These are phyloP conservation scores for Eurytoma adleriae DNA, from an alignment of 2,888 invertebrate species.

Conservation along the genomic window DNA sequence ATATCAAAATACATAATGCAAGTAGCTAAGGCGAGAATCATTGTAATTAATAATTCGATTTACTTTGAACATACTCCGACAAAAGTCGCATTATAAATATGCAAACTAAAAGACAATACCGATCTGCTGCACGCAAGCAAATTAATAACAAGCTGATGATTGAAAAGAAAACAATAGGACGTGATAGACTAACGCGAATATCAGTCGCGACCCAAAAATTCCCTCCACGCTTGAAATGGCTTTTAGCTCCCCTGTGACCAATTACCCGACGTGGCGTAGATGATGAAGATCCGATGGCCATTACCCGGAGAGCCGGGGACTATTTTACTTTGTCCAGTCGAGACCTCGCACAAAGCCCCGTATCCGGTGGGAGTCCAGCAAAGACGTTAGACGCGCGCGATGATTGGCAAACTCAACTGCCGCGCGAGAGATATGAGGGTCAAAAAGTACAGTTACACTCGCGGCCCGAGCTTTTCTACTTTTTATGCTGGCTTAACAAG, in stretches of 20 bases:
- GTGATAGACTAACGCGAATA: background rate
- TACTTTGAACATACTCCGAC: too few species aligned
- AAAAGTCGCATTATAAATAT: too few species aligned
- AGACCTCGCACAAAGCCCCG: background rate
- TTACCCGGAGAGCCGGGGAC: background rate
- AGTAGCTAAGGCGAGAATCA: too few species aligned
- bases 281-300: conserved; percentile 35
- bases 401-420: background rate
- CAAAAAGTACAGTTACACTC: conserved; percentile 23
- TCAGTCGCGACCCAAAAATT: conserved; percentile 31
- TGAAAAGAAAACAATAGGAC: background rate
- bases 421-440: background rate
- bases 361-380: conserved; percentile 3
- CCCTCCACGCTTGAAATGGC: conserved; percentile 21
- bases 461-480: conserved; percentile 23
- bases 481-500: conserved; percentile 45
- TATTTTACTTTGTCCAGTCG: conserved; percentile 10
- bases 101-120: too few species aligned
- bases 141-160: background rate
- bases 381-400: too few species aligned
- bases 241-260: conserved; percentile 18
- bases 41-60: too few species aligned
- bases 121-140: too few species aligned
- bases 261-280: conserved; percentile 25
- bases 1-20: too few species aligned